Evolutionary conservation across 1,140 invertebrate genomes (phyloP), one percentile per base, ranked within the genome.

Genomic region (Euura saliciscinereae): DNA sequence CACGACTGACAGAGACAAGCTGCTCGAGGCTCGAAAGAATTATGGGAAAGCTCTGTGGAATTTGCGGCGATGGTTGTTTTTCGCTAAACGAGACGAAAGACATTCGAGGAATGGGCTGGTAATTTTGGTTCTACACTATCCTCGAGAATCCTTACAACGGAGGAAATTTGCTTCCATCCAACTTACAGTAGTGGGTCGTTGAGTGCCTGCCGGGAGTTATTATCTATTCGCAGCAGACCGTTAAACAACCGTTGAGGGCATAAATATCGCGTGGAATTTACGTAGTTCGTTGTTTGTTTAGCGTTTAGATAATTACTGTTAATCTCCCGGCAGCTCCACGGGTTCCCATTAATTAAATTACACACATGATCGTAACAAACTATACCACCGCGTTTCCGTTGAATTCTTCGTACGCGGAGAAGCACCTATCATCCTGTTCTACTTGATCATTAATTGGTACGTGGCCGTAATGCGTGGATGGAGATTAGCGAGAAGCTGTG

Each of bases 71-170:
- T 59, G 51, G 28, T n/a, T 59, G 51, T 59, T 59, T 59, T 59
- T 59, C 51, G 51, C 51, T n/a, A 59, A 59, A 59, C 51, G 51
- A 59, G 51, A 59, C 51, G 51, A 59, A 59, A 59, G 51, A 59
- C 51, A n/a, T 59, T 11, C 51, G 51, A 8, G 46, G 11, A 28
- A 28, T 28, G 28, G 28, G 28, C 28, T 28, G 28, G 28, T 28
- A 28, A 28, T 28, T 28, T 28, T 28, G 28, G 28, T 28, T 28
- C 28, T 28, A 28, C 28, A 28, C 28, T 28, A 28, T 28, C 28
- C 28, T 59, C 51, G 51, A 8, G 51, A 28, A 8, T 8, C 13
- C 51, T 59, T 59, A 59, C 51, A 59, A 59, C 51, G 2, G 3
- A 8, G 51, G 8, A n/a, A 59, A 59, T 59, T 59, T 59, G 51